Evolutionary conservation across 2,888 invertebrate species (phyloP).

Genomic region (Drosophila melanosoma): DNA sequence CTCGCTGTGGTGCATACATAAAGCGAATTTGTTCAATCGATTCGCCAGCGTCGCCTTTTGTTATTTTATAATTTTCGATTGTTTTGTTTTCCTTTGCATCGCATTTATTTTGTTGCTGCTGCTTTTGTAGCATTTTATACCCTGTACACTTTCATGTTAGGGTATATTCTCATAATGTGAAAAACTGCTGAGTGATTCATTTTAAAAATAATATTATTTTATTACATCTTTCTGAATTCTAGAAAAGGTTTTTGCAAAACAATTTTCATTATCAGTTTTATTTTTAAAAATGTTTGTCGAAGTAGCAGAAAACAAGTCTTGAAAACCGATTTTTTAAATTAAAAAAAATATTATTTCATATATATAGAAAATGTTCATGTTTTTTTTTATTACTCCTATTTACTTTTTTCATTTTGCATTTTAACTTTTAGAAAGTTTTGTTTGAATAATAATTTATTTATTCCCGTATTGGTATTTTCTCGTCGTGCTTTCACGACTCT

Average conservation of each 20-base stretch:
- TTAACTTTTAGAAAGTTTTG: too few species aligned
- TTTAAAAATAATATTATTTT: neutral
- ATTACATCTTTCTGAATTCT: neutral
- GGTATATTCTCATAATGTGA: neutral
- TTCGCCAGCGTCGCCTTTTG: constrained; percentile 63
- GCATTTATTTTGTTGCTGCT: constrained; percentile 21
- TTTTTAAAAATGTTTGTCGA: too few species aligned
- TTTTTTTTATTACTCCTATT: neutral
- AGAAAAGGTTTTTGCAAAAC: neutral
- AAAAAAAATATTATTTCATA: too few species aligned
- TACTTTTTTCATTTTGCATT: too few species aligned
- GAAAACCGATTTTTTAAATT: too few species aligned
- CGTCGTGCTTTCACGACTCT: neutral
- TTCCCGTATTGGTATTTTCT: neutral
- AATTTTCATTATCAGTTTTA: too few species aligned
- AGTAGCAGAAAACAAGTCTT: too few species aligned
- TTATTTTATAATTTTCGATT: constrained; percentile 80
- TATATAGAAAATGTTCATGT: too few species aligned
- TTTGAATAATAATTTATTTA: neutral
- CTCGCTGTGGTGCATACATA: constrained; percentile 58
- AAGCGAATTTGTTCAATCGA: constrained; percentile 75
- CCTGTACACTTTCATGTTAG: neutral
- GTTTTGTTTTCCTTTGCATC: constrained; percentile 70
- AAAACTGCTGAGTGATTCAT: neutral
- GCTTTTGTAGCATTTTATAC: constrained; percentile 33